phyloP scores from a whole-genome alignment of 2,888 invertebrate genomes.

The Vanessa cardui region DNA sequence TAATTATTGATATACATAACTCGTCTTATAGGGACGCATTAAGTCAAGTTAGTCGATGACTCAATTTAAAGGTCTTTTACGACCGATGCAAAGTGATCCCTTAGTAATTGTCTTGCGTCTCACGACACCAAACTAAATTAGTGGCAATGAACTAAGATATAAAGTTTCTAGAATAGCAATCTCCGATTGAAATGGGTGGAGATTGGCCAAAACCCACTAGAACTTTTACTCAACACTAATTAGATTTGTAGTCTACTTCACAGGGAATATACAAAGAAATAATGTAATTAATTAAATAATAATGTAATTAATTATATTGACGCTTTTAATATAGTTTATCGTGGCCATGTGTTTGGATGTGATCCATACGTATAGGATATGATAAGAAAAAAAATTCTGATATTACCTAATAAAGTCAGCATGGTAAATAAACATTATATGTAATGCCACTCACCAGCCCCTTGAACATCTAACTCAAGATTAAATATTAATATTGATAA shows the following conservation, averaged over 20 bases:
- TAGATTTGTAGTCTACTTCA: slow-evolving; percentile 65
- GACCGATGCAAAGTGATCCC: slow-evolving; percentile 52
- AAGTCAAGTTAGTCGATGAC: slow-evolving; percentile 24
- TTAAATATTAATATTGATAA: too few relatives aligned
- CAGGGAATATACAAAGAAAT: slow-evolving; percentile 47
- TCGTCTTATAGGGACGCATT: background rate
- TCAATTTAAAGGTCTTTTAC: slow-evolving; percentile 39
- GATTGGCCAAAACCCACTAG: slow-evolving; percentile 65
- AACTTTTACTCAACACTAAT: slow-evolving; percentile 72
- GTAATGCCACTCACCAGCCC: too few relatives aligned
- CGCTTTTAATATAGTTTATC: background rate
- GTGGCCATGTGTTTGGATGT: too few relatives aligned
- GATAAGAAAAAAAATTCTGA: too few relatives aligned
- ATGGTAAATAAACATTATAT: too few relatives aligned
- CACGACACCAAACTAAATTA: slow-evolving; percentile 59
- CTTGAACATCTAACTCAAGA: too few relatives aligned
- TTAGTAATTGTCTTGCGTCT: slow-evolving; percentile 54
- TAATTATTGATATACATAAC: too few relatives aligned
- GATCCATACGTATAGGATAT: too few relatives aligned
- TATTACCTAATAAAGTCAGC: too few relatives aligned
- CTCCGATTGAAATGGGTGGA: slow-evolving; percentile 70
- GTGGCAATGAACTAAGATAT: slow-evolving; percentile 54
- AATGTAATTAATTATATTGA: slow-evolving; percentile 15
- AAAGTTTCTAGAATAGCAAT: slow-evolving; percentile 57
- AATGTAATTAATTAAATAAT: slow-evolving; percentile 32